Evolutionary conservation across 2,888 invertebrate species (phyloP).

Genomic region (Apeira syringaria): DNA sequence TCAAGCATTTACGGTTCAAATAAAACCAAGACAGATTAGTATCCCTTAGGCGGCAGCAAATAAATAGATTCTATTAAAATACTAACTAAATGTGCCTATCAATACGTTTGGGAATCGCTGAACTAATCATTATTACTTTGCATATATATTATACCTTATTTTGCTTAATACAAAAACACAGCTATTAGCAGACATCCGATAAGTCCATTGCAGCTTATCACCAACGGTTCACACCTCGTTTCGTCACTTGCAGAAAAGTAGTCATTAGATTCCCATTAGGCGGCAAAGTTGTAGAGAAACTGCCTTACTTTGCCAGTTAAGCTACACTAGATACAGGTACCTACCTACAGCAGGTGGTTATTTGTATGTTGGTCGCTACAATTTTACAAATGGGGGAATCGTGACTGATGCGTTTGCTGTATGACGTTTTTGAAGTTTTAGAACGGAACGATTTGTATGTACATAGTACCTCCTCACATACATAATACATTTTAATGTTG

Average conservation of each 20-base stretch:
- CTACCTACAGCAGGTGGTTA: constrained; percentile 2
- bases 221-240: background rate
- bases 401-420: constrained; percentile 6
- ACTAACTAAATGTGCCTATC: too few species aligned
- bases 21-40: too few species aligned
- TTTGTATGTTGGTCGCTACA: constrained; percentile 2
- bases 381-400: constrained; percentile 5
- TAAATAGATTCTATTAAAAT: too few species aligned
- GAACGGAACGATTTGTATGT: constrained; percentile 2
- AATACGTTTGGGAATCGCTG: too few species aligned
- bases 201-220: background rate
- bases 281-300: constrained; percentile 12
- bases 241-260: constrained; percentile 4
- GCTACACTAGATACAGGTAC: background rate
- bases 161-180: too few species aligned
- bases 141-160: too few species aligned
- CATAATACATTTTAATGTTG: too few species aligned
- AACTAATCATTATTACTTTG: too few species aligned
- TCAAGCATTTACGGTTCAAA: too few species aligned
- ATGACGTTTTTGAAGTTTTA: background rate
- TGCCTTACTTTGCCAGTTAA: constrained; percentile 4
- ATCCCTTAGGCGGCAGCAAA: too few species aligned
- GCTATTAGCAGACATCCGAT: too few species aligned
- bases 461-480: too few species aligned
- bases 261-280: constrained; percentile 13